Base-by-base conservation (phyloP, 1,140 invertebrate genomes). In the Aphaenogaster rudis region DNA sequence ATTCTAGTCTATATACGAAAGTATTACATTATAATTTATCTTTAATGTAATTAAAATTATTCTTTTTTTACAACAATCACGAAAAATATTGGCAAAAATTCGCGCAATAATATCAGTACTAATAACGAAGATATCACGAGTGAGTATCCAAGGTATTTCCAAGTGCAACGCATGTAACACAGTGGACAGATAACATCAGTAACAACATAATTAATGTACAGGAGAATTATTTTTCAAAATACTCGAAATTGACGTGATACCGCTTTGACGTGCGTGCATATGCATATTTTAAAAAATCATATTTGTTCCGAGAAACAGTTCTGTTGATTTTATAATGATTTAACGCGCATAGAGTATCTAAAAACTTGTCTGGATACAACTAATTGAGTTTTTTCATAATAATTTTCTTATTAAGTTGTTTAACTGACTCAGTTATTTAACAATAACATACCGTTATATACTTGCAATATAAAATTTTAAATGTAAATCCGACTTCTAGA, bases 161-260 rank as follows among this genome's bases (percentile, higher is more conserved):
- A 63, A 42, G 21, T 39, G 33, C 57, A 45, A 45, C 54, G 21
- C 28, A 33, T 45, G 21, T 64, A 78, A 64, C 57, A 7, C 13
- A 11, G 15, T 28, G 8, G 45, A 17, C 28, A 78, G 57, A 78
- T 78, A 78, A 17, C 39, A 78, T 78, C 57, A 57, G 8, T 63
- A 78, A 45, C 28, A 48, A 39, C 57, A 78, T 48, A 64, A 64
- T 78, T 64, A 45, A 64, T 17, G 17, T 28, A 21, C 7, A 15
- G 6, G 42, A 57, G 11, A 63, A 63, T 52, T 74, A 13, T 33
- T 64, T 33, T 64, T 45, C 42, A 9, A 64, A 45, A 36, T 64
- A 36, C 11, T 64, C 8, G 11, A 78, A 78, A 78, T 33, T 64
- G 11, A 33, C 13, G 76, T 63, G 57, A 48, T 28, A 64, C 42